Percentiles rank a stretch among this genome's conserved stretches.
Evolutionary conservation across 1,140 invertebrate species (phyloP).

Genomic region (Drosophila ambigua): DNA sequence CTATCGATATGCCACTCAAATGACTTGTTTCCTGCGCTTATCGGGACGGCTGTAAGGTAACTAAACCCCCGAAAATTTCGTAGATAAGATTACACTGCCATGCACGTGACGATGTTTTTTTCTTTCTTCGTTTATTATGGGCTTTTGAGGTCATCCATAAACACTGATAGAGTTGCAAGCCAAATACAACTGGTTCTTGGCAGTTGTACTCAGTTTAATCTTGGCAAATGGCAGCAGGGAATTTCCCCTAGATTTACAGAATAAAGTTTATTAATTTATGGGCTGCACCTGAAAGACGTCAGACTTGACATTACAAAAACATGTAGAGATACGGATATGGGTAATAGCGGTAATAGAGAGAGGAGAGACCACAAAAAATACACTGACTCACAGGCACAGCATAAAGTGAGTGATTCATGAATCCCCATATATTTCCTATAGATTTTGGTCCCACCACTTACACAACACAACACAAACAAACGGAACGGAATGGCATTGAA

Average conservation of each 20-base stretch:
- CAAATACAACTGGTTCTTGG: constrained; percentile 30
- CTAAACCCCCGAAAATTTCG: constrained; percentile 16
- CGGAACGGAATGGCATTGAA: constrained; percentile 24
- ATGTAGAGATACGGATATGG: too few species aligned
- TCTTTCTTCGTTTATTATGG: constrained; percentile 21
- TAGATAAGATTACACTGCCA: constrained; percentile 19
- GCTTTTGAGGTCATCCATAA: constrained; percentile 15
- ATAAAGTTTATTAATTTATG: constrained; percentile 9
- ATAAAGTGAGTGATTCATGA: too few species aligned
- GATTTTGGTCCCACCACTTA: too few species aligned
- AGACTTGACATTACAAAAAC: background rate
- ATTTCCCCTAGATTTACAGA: background rate
- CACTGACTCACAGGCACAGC: too few species aligned
- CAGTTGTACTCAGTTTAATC: constrained; percentile 24
- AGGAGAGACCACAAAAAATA: too few species aligned
- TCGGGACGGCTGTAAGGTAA: constrained; percentile 17
- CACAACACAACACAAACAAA: too few species aligned
- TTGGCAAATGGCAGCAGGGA: background rate
- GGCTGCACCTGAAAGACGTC: background rate
- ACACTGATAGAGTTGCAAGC: constrained; percentile 28
- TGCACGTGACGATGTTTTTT: constrained; percentile 35
- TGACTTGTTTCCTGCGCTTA: constrained; percentile 35
- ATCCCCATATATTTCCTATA: too few species aligned
- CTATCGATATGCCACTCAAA: background rate
- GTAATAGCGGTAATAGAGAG: too few species aligned